Evolutionary conservation across 2,888 invertebrate genomes (phyloP).

Genomic region (Mythimna impura): DNA sequence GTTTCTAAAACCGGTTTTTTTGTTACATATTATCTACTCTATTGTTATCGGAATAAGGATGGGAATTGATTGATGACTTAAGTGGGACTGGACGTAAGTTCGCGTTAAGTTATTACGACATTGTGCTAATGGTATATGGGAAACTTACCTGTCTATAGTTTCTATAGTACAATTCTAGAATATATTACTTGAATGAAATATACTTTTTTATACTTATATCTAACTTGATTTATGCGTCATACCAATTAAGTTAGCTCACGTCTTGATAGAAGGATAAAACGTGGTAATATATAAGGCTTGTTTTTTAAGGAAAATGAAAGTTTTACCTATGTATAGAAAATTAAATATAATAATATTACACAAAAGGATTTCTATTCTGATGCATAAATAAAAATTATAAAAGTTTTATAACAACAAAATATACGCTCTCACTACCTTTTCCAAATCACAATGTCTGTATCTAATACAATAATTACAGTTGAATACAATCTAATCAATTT

Average conservation of each 20-base stretch:
- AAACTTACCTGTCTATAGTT: conserved; percentile 52
- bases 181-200: not conserved
- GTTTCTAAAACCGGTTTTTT: conserved; percentile 75
- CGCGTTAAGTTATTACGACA: conserved; percentile 74
- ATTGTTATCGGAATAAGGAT: conserved; percentile 62
- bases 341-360: not conserved
- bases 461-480: not conserved
- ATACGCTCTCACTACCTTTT: not conserved
- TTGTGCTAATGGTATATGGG: conserved; percentile 68
- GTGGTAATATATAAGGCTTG: conserved; percentile 15
- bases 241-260: conserved; percentile 28
- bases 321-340: not conserved
- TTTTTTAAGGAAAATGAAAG: conserved; percentile 17
- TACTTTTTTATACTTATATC: conserved; percentile 5
- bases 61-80: conserved; percentile 63
- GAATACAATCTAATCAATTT: not conserved
- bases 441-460: not conserved
- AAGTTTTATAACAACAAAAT: not conserved
- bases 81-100: conserved; percentile 72
- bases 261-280: conserved; percentile 30
- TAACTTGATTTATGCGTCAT: conserved; percentile 39
- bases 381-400: not conserved
- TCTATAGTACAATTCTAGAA: conserved; percentile 40
- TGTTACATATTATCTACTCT: conserved; percentile 63
- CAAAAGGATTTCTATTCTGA: not conserved